Evolutionary conservation across 2,888 invertebrate genomes (phyloP), one percentile per base, ranked within the genome.

Genomic region (Dermolepida albohirtum): DNA sequence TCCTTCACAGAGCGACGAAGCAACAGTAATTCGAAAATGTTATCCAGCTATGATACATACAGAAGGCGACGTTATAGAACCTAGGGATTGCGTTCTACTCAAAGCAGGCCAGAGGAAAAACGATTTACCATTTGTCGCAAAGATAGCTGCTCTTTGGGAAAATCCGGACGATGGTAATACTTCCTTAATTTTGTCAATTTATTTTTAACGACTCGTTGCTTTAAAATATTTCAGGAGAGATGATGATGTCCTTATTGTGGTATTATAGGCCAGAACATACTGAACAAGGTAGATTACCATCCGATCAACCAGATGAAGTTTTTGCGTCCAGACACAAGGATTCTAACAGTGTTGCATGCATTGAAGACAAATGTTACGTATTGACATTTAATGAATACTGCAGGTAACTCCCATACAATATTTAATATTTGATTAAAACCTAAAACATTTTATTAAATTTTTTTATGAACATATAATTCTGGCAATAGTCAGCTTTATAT

Each of bases 201-300:
- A 40, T 55, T 40, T 14, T 55, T 16, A 39, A 8, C 6, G 52
- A 10, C 7, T 8, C 7, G 40, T 14, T 51, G 14, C 0, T 51
- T 51, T 10, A 41, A 27, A 12, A 17, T 43, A 11, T 54, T 83
- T 0, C 83, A 96, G 97, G 95, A 69, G 97, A 97, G 85, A 97
- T 97, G 96, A 96, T 96, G 96, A 93, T 97, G 86, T 96, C 96
- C 2, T 85, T 98, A 70, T 86, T 97, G 73, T 98, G 98, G 98
- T 98, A 97, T 86, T 98, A 98, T 85, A 90, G 97, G 77, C 97
- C 97, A 0, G 98, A 98, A 85, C 97, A 98, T 84, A 96, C 97
- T 12, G 97, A 97, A 79, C 91, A 90, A 78, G 97, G 96, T 22
- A 89, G 94, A 34, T 89, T 90, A 78, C 87, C 90, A 12, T 88